A percentile compares a stretch with the other conserved stretches of the same genome.
Conservation (phyloP, 2,888 invertebrate species). For the Griposia aprilina region DNA sequence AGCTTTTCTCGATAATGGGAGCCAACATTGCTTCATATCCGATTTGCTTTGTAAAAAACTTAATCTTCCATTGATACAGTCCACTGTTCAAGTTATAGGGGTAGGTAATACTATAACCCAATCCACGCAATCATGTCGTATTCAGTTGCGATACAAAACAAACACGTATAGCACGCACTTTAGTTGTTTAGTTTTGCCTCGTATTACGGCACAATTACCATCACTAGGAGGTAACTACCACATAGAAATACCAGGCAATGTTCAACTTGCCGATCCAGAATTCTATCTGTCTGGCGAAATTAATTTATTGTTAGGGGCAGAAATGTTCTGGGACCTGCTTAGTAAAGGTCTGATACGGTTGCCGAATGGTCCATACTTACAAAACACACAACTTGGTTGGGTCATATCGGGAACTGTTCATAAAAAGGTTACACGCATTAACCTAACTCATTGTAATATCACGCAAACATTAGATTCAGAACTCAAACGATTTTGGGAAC, state of each 20-base stretch:
- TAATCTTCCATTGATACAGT: too few relatives aligned
- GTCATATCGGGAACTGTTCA: conserved; percentile 23
- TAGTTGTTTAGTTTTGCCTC: neutral
- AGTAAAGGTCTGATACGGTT: too few relatives aligned
- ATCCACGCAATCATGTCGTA: neutral
- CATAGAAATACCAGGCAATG: neutral
- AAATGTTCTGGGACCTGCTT: neutral
- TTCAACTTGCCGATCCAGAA: neutral
- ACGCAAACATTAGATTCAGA: too few relatives aligned
- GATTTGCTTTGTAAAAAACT: neutral
- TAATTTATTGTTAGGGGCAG: neutral
- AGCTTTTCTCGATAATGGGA: neutral
- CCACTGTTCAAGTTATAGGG: neutral
- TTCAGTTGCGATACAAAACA: neutral
- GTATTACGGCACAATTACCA: neutral
- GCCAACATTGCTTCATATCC: neutral
- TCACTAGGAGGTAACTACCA: neutral
- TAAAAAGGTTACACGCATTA: neutral
- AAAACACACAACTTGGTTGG: conserved; percentile 36
- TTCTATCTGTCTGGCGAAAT: neutral
- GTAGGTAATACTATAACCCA: neutral
- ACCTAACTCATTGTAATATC: conserved; percentile 9
- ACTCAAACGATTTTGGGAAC: conserved; percentile 38
- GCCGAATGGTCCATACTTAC: neutral
- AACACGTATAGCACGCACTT: neutral